Conservation (phyloP, 2,113 vertebrate genomes). For the Periophthalmodon schlosseri region DNA sequence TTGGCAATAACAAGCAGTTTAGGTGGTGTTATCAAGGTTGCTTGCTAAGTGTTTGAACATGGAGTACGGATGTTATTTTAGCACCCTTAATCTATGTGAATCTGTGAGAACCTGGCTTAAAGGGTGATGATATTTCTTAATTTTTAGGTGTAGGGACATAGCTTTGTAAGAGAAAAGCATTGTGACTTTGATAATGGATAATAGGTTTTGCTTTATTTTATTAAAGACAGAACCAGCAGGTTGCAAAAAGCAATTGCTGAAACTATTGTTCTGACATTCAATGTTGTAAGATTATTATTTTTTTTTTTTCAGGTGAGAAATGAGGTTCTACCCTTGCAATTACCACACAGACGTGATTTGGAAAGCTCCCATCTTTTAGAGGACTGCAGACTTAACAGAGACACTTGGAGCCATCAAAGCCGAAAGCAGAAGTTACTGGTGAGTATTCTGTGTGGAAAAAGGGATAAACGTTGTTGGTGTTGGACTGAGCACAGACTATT, state of each 20-base stretch:
- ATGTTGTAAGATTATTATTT: not conserved
- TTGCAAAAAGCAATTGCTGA: not conserved
- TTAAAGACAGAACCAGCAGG: not conserved
- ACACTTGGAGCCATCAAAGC: slow-evolving; percentile 56
- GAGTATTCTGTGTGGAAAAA: slow-evolving; percentile 58
- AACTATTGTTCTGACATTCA: not conserved
- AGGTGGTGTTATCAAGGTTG: slow-evolving; percentile 57
- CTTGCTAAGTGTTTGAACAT: slow-evolving; percentile 60
- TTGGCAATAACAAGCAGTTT: slow-evolving; percentile 68
- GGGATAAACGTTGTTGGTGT: slow-evolving; percentile 33
- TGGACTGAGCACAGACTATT: slow-evolving; percentile 23
- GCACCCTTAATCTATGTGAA: slow-evolving; percentile 55
- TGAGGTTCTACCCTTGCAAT: slow-evolving; percentile 65
- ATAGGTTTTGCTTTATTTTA: not conserved
- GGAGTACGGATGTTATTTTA: slow-evolving; percentile 64
- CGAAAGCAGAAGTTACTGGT: slow-evolving; percentile 70
- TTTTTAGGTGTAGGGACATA: not conserved
- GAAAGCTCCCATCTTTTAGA: slow-evolving; percentile 64
- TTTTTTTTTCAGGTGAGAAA: slow-evolving; percentile 74
- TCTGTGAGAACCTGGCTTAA: slow-evolving; percentile 65
- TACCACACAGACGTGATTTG: slow-evolving; percentile 49
- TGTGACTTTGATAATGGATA: not conserved
- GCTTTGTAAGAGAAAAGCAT: not conserved
- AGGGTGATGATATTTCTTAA: not conserved
- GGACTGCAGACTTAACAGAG: slow-evolving; percentile 60